Percentiles rank a stretch among this genome's conserved stretches.
Conservation (phyloP, 2,888 invertebrate species). For the Serripes groenlandicus region DNA sequence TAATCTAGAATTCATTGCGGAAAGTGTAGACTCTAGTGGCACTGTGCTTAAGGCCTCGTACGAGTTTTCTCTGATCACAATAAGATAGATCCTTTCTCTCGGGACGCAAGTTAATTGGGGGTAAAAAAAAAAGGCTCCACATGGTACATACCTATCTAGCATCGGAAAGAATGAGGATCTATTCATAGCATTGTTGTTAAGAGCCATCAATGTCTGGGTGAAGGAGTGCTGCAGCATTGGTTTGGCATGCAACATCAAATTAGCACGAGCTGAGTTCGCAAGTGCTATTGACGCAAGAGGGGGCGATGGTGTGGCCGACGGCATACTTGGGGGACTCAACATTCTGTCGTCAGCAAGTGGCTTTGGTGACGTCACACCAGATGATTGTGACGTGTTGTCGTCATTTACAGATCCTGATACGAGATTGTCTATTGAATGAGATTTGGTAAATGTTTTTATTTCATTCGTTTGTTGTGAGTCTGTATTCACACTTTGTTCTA, state of each 20-base stretch:
- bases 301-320: slow-evolving; percentile 63
- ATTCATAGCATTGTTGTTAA: slow-evolving; percentile 76
- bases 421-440: slow-evolving; percentile 59
- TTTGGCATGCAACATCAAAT: slow-evolving; percentile 62
- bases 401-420: slow-evolving; percentile 40
- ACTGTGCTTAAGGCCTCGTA: too few species aligned
- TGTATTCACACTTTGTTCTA: neutral
- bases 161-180: slow-evolving; percentile 77
- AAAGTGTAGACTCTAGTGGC: too few species aligned
- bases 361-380: slow-evolving; percentile 33
- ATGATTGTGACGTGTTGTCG: slow-evolving; percentile 25
- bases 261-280: slow-evolving; percentile 55
- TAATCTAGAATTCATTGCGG: too few species aligned
- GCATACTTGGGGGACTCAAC: slow-evolving; percentile 27
- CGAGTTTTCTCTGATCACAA: too few species aligned
- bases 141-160: slow-evolving; percentile 80
- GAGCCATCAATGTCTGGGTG: slow-evolving; percentile 78
- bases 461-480: neutral
- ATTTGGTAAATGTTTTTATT: slow-evolving; percentile 3
- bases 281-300: slow-evolving; percentile 63
- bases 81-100: too few species aligned
- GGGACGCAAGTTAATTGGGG: too few species aligned
- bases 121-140: too few species aligned
- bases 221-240: slow-evolving; percentile 76
- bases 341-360: slow-evolving; percentile 43